Evolutionary conservation across 2,113 vertebrate species (phyloP).

Genomic region (Sceloporus undulatus): DNA sequence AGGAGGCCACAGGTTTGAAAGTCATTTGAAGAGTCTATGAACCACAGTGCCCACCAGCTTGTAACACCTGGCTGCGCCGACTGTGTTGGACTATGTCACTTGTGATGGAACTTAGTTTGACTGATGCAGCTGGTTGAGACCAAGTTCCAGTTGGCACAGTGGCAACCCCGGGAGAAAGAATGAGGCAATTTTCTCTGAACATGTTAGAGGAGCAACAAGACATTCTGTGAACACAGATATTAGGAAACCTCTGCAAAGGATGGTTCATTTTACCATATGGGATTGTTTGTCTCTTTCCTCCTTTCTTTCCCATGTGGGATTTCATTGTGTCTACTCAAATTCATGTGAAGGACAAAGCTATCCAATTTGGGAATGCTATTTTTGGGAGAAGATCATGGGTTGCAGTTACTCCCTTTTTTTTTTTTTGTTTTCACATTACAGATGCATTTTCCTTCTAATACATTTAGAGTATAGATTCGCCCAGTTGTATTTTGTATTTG

Average conservation of each 20-base stretch:
- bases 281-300: constrained; percentile 36
- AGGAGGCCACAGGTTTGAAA: constrained; percentile 63
- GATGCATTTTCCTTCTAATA: background rate
- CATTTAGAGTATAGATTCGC: background rate
- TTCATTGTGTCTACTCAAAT: constrained; percentile 24
- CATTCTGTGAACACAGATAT: background rate
- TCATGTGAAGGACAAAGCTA: background rate
- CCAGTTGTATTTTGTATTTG: too few species aligned
- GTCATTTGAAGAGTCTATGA: constrained; percentile 71
- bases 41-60: constrained; percentile 64
- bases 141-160: constrained; percentile 47
- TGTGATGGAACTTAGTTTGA: constrained; percentile 64
- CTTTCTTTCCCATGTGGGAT: constrained; percentile 26
- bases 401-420: background rate
- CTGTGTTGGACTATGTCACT: constrained; percentile 61
- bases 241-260: background rate
- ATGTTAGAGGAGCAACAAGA: background rate
- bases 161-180: constrained; percentile 48
- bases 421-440: background rate
- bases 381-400: background rate
- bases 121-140: constrained; percentile 57
- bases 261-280: background rate
- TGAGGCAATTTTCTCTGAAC: constrained; percentile 43
- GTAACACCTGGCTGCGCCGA: constrained; percentile 65
- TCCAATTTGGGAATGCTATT: background rate